These are phyloP conservation scores for Lagopus muta DNA, from an alignment of 2,113 vertebrate species.

Conservation along the genomic window DNA sequence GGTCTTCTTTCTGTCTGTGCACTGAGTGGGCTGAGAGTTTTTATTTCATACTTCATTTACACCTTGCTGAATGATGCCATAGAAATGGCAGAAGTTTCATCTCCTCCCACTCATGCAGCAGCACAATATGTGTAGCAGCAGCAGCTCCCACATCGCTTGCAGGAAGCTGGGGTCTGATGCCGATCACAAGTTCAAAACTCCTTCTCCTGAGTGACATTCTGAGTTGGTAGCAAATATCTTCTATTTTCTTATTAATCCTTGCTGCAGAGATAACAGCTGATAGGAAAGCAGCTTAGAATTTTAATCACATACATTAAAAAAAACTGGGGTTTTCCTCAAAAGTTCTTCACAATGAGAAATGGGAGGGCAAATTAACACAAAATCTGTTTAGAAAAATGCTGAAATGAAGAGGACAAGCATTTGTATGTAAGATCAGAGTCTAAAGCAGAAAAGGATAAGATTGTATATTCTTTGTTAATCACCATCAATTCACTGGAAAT, in stretches of 20 bases:
- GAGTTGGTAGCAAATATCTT: constrained; percentile 33
- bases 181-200: constrained; percentile 31
- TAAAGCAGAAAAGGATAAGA: neutral
- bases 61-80: constrained; percentile 76
- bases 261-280: constrained; percentile 44
- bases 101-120: constrained; percentile 67
- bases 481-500: neutral
- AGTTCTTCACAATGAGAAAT: constrained; percentile 47
- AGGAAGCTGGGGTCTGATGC: constrained; percentile 33
- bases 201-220: constrained; percentile 32
- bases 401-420: neutral
- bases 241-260: constrained; percentile 53
- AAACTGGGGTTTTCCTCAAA: constrained; percentile 39
- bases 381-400: constrained; percentile 37
- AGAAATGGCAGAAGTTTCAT: constrained; percentile 68
- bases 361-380: constrained; percentile 50
- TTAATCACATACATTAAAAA: constrained; percentile 23
- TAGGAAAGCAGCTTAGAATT: constrained; percentile 17
- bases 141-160: constrained; percentile 51
- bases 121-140: constrained; percentile 55
- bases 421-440: neutral
- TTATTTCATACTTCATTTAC: constrained; percentile 82
- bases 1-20: constrained; percentile 58
- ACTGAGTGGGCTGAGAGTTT: constrained; percentile 72
- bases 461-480: neutral